phyloP scores from a whole-genome alignment of 2,888 invertebrate genomes.

The Pyralis farinalis region DNA sequence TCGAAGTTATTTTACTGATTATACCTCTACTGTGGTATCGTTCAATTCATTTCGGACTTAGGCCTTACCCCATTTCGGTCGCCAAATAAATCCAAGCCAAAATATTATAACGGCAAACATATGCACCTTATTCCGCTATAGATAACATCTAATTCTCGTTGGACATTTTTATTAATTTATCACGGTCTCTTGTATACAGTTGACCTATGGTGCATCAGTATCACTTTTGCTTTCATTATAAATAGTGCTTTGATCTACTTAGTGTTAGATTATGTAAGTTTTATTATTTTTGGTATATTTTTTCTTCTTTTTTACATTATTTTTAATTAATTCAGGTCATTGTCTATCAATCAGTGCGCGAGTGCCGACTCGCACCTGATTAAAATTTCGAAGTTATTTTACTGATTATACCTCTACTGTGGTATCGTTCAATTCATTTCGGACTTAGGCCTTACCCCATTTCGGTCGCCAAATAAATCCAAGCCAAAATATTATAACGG shows the following conservation, averaged over 20 bases:
- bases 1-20: no score
- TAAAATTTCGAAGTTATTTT: no score
- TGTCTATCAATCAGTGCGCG: no score
- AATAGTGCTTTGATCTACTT: slow-evolving; percentile 4
- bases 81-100: neutral
- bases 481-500: neutral
- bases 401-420: no score
- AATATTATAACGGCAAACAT: neutral
- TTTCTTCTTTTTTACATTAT: no score
- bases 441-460: neutral
- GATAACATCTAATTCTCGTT: neutral
- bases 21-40: no score
- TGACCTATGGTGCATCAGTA: slow-evolving; percentile 15
- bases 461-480: slow-evolving; percentile 1
- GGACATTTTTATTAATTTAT: neutral
- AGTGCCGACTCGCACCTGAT: no score
- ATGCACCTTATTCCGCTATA: neutral
- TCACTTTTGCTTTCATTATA: slow-evolving; percentile 13
- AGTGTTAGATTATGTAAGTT: neutral
- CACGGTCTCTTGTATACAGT: no score
- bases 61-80: slow-evolving; percentile 1
- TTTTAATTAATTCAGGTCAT: no score
- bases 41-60: no score
- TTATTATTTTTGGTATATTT: no score
- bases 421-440: no score